Base-by-base conservation (phyloP, 1,140 invertebrate genomes). In the Zaprionus inermis region DNA sequence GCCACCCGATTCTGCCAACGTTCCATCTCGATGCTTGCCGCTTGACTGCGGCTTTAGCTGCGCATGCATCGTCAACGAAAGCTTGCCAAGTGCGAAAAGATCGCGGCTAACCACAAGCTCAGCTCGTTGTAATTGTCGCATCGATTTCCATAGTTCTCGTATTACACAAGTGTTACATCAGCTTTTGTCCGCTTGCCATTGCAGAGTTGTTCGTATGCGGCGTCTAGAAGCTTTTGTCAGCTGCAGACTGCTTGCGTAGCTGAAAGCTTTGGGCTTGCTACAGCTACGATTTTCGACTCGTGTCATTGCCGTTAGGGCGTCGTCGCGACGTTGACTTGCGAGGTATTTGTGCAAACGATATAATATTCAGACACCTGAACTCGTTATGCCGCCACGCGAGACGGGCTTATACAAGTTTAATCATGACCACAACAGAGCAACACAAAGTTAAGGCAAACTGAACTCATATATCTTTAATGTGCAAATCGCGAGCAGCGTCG, bases 1-100 rank as follows among this genome's bases (percentile, higher is more conserved):
- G 95, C 96, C 0, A 95, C 94, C 67, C 94, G 94, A 41, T 94
- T 94, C 1, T 52, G 65, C 95, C 95, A 96, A 44, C 94, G 93
- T 41, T 96, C 95, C 96, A 96, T 96, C 58, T 9, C 67, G 38
- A 41, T n/a, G 24, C n/a, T 41, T 71, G 22, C 0, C 10, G 24
- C n/a, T 3, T 16, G 30, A 90, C 61, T 86, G 69, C 49, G 57
- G 18, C 14, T 30, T 2, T 16, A 24, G 7, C 7, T 41, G 18
- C 4, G 9, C 9, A 7, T 30, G 7, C 28, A 22, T 30, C 36
- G n/a, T 24, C 24, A 14, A 32, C 5, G 22, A 18, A 41, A 52
- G 24, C 28, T 44, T 9, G 12, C 6, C 14, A 41, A 28, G 24
- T 20, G 20, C 5, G 12, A 9, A 30, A 12, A 32, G 44, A 60